Conservation (phyloP, 2,113 vertebrate species). For the Melospiza georgiana region DNA sequence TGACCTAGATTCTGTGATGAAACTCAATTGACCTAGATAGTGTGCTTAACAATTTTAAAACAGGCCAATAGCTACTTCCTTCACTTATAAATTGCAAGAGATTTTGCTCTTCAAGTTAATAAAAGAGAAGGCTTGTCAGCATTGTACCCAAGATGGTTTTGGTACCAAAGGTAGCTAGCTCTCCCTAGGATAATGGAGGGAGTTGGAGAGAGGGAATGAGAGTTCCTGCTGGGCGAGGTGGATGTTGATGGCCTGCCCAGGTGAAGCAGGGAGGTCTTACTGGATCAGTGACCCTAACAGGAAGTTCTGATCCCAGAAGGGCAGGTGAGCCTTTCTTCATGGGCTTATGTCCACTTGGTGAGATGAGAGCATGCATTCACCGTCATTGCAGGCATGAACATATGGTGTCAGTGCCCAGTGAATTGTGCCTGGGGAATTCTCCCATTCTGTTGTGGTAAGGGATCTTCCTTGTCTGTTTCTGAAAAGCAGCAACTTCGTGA, state of each 20-base stretch:
- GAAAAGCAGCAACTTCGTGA: neutral
- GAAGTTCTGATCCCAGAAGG: neutral
- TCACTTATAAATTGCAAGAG: neutral
- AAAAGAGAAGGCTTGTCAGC: neutral
- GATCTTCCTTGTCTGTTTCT: neutral
- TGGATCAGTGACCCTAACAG: neutral
- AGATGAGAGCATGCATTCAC: neutral
- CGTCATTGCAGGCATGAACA: neutral
- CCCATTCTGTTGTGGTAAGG: neutral
- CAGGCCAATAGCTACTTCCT: neutral
- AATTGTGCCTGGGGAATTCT: neutral
- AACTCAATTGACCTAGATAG: slow-evolving; percentile 20
- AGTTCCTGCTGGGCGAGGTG: rapidly evolving
- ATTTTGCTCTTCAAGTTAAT: neutral
- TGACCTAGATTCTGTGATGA: slow-evolving; percentile 34
- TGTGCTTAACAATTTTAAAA: neutral
- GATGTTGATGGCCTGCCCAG: neutral
- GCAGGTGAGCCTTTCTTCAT: neutral
- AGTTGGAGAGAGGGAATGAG: neutral
- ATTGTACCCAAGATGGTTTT: neutral
- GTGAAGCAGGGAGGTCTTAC: neutral
- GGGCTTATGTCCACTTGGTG: neutral
- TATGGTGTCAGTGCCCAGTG: neutral
- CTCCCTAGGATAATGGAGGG: neutral
- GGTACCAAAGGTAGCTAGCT: neutral